Evolutionary conservation across 1,140 invertebrate species (phyloP), one percentile per base, ranked within the genome.

Genomic region (Caenorhabditis elegans): DNA sequence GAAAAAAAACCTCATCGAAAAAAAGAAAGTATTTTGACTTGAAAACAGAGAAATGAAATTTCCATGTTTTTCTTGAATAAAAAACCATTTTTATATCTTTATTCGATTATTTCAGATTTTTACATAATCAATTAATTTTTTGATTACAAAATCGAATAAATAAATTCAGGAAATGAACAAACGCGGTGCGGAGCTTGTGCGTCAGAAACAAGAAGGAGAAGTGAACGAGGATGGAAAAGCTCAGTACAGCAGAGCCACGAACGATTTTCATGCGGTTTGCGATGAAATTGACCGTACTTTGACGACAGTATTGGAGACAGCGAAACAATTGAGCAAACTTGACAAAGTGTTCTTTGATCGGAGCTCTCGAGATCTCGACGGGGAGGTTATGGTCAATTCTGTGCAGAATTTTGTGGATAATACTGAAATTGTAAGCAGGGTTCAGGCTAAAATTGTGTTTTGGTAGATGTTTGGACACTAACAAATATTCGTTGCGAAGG

Each of bases 241-340:
- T 17, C 60, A 70, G 13, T 70, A 43, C 60, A 70, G 43, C 10
- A 31, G 60, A 2, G 31, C 60, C 19, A n/a, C 31, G 0, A 70
- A 70, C 22, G 60, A 70, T 43, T 70, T 70, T n/a, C n/a, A 70
- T 70, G 31, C 60, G 11, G 60, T 70, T 24, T 70, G 60, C 22
- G 60, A 70, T 15, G 60, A 70, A 39, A 43, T 70, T 24, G 60
- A 70, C 34, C n/a, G 60, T 10, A 70, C 34, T 4, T 19, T 70
- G 34, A 70, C 60, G 3, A 70, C 60, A 22, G n/a, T 70, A 11
- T 39, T 70, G 60, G 60, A 70, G 13, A 70, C 60, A 19, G 60
- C 60, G 4, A 70, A 70, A 70, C 60, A 70, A 13, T 24, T 70
- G n/a, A 70, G 4, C 34, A 70, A 70, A 24, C 34, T 70, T 8